Percentiles rank a stretch among this genome's conserved stretches.
Evolutionary conservation across 2,888 invertebrate species (phyloP).

Genomic region (Bedellia somnulentella): DNA sequence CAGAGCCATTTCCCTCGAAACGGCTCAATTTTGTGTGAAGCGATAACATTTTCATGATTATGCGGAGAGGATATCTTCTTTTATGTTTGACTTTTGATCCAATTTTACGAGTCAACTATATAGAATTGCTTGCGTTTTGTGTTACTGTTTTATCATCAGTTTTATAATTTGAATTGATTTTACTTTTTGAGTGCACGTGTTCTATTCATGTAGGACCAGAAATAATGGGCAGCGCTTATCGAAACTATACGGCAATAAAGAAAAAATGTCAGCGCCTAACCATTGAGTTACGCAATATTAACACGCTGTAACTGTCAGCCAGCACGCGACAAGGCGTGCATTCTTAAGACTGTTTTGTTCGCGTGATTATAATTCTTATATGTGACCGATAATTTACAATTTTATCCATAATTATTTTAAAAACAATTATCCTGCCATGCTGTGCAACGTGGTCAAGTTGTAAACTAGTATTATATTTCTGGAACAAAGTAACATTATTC

Average conservation of each 20-base stretch:
- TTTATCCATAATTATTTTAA: conserved; percentile 1
- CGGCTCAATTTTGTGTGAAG: conserved; percentile 28
- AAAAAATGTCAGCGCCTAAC: too few species aligned
- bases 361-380: conserved; percentile 20
- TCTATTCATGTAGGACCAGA: too few species aligned
- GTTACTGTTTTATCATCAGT: too few species aligned
- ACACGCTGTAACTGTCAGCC: conserved; percentile 13
- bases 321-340: conserved; percentile 23
- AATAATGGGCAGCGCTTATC: too few species aligned
- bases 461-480: too few species aligned
- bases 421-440: too few species aligned
- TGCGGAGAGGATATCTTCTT: conserved; percentile 23
- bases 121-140: too few species aligned
- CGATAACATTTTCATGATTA: conserved; percentile 37
- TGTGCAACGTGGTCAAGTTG: too few species aligned
- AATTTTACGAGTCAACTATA: conserved; percentile 12
- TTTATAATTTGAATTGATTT: too few species aligned
- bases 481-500: too few species aligned
- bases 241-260: too few species aligned
- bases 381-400: conserved; percentile 6
- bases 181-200: too few species aligned
- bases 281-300: background rate
- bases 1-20: conserved; percentile 25
- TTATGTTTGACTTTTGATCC: conserved; percentile 19
- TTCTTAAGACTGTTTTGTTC: conserved; percentile 12